These are phyloP conservation scores for Pelobates fuscus DNA, from an alignment of 2,113 vertebrate genomes.

Conservation along the genomic window DNA sequence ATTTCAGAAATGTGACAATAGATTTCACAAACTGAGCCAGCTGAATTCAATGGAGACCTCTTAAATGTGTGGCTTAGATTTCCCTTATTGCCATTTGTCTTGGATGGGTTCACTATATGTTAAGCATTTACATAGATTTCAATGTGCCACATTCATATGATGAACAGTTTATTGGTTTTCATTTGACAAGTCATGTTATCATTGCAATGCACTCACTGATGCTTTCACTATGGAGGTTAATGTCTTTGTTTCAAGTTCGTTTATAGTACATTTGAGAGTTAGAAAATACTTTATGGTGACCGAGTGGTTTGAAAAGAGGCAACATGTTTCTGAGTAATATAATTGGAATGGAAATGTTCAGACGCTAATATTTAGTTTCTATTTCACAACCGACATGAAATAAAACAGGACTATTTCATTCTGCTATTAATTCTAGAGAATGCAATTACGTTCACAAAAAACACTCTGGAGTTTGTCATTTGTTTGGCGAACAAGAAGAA, in stretches of 20 bases:
- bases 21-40: slow-evolving; percentile 56
- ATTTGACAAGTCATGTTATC: slow-evolving; percentile 49
- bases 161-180: slow-evolving; percentile 48
- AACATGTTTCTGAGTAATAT: slow-evolving; percentile 48
- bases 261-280: slow-evolving; percentile 47
- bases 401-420: background rate
- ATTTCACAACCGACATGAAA: background rate
- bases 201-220: slow-evolving; percentile 6
- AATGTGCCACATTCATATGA: slow-evolving; percentile 49
- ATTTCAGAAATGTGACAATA: slow-evolving; percentile 66
- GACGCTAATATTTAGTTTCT: slow-evolving; percentile 17
- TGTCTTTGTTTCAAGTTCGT: slow-evolving; percentile 49
- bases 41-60: slow-evolving; percentile 53
- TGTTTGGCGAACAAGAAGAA: no score
- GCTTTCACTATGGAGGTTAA: slow-evolving; percentile 46
- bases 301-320: slow-evolving; percentile 37
- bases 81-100: slow-evolving; percentile 46
- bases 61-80: slow-evolving; percentile 40
- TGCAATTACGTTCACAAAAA: background rate
- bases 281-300: slow-evolving; percentile 39
- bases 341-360: slow-evolving; percentile 56
- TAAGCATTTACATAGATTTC: slow-evolving; percentile 36
- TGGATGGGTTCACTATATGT: slow-evolving; percentile 14
- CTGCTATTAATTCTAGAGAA: background rate
- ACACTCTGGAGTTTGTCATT: no score